Evolutionary conservation across 2,113 vertebrate genomes (phyloP), one percentile per base, ranked within the genome.

Genomic region (Bos javanicus): DNA sequence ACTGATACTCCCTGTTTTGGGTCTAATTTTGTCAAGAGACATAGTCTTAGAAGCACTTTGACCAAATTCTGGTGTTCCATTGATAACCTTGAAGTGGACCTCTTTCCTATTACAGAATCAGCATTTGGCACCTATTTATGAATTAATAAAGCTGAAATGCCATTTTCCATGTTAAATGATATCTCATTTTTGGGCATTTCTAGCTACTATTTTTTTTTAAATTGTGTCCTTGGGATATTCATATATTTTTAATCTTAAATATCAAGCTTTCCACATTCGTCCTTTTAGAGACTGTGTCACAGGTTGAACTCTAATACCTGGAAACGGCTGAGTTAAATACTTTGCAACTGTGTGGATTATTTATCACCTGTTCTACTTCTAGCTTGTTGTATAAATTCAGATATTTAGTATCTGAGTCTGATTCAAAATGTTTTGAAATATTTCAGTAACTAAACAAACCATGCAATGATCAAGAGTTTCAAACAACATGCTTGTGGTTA

Each of bases 371-470:
- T 9, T 93, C 54, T 9, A 2, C 67, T 90, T 78, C 90, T n/a
- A 86, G 84, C 86, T 97, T 64, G 33, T 50, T 90, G 86, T 95
- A 54, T 74, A 95, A 96, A 96, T 87, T 71, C 6, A 54, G 76
- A 46, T 90, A 84, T 91, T 95, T 81, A 85, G 39, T 54, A 92
- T 36, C 81, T 92, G 96, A 91, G 46, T 96, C 62, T 76, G 43
- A n/a, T 76, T n/a, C 54, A 86, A 84, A 86, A 86, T 87, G 21
- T 92, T 95, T 91, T 94, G 89, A 96, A 94, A 92, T 90, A 62
- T 88, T 97, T 94, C 95, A 94, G 90, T 62, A 97, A 92, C 87
- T 76, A 98, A 98, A 96, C 94, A 97, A 98, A 97, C 81, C 90
- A 30, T 43, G 67, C 87, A 94, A 92, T 87, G 93, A 98, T 95